phyloP scores from a whole-genome alignment of 1,140 invertebrate species.

The Dendroctonus valens region DNA sequence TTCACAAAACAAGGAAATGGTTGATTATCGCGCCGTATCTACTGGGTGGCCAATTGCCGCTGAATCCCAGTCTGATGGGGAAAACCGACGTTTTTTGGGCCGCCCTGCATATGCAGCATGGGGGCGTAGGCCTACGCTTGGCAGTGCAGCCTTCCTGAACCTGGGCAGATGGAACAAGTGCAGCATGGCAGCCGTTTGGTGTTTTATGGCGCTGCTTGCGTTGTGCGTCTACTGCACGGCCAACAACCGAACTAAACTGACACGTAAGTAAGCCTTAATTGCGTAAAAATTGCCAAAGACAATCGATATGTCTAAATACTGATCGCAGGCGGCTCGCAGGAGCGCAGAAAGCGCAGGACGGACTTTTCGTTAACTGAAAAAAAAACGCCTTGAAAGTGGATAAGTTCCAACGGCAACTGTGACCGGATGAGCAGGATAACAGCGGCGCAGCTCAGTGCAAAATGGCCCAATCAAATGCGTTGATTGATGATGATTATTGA shows the following conservation, averaged over 20 bases:
- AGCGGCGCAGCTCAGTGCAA: too few species aligned
- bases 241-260: constrained; percentile 15
- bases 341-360: not conserved
- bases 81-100: not conserved
- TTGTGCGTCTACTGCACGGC: not conserved
- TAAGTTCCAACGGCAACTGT: too few species aligned
- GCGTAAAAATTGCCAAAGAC: not conserved
- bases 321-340: not conserved
- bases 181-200: not conserved
- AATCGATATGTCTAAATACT: constrained; percentile 22
- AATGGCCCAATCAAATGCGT: too few species aligned
- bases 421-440: too few species aligned
- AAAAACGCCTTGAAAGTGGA: not conserved
- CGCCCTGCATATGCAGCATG: not conserved
- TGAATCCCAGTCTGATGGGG: not conserved
- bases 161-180: not conserved
- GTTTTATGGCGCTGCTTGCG: too few species aligned
- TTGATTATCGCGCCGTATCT: constrained; percentile 11
- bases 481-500: too few species aligned
- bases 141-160: not conserved
- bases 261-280: constrained; percentile 9
- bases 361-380: not conserved
- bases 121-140: not conserved
- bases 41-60: not conserved
- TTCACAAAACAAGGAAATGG: constrained; percentile 28